A percentile compares a stretch with the other conserved stretches of the same genome.
phyloP scores from a whole-genome alignment of 2,888 invertebrate genomes.

The Polydrusus cervinus region DNA sequence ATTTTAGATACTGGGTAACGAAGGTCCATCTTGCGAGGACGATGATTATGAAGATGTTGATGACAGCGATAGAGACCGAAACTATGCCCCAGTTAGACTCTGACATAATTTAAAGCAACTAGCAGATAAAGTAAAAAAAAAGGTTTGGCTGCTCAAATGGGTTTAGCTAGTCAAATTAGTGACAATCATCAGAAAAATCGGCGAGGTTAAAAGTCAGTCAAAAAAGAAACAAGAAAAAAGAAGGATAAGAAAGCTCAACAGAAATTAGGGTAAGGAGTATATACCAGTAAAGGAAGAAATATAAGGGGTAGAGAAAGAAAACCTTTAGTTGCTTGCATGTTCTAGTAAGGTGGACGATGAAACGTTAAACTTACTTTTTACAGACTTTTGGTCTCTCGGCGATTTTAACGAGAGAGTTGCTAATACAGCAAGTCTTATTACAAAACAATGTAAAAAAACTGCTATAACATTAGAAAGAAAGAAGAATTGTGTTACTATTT shows the following conservation, averaged over 20 bases:
- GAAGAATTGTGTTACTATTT: not conserved
- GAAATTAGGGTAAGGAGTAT: too few species aligned
- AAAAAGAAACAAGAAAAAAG: too few species aligned
- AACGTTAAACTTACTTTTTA: not conserved
- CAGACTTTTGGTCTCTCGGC: constrained; percentile 6
- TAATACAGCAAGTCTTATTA: constrained; percentile 16
- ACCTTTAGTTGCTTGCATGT: not conserved
- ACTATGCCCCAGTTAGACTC: not conserved
- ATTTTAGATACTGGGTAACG: not conserved
- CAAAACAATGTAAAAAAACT: constrained; percentile 5
- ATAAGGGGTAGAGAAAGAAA: too few species aligned
- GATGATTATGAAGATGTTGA: not conserved
- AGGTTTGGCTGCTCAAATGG: too few species aligned
- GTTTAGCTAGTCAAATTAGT: too few species aligned
- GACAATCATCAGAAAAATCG: too few species aligned
- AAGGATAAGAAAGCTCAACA: too few species aligned
- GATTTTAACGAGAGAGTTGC: constrained; percentile 16
- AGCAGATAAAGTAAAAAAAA: not conserved
- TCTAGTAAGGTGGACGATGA: not conserved
- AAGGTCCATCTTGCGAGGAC: not conserved
- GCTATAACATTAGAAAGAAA: not conserved
- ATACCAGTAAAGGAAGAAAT: too few species aligned
- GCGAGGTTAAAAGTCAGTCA: too few species aligned
- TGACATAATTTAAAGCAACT: too few species aligned
- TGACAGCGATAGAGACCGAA: not conserved